Base-by-base conservation (phyloP, 2,888 invertebrate species). In the Tortrix viridana region DNA sequence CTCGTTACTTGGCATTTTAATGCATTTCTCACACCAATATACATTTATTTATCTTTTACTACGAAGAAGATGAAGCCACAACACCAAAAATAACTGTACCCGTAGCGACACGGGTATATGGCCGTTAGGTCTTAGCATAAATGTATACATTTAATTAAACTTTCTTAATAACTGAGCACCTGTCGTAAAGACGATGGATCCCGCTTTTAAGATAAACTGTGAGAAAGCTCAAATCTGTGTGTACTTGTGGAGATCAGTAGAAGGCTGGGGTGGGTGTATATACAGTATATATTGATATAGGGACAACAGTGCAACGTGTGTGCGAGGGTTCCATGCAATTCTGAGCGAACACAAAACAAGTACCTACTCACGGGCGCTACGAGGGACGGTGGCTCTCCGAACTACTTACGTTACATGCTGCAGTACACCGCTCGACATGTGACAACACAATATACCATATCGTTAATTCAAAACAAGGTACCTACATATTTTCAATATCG, bases 1-100 rank as follows among this genome's bases (percentile, higher is more conserved):
- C 91, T 92, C 91, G 91, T 92, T 90, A 89, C 82, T 83, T 82
- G 79, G 84, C 82, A 72, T 73, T 70, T 74, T 69, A 69, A 64
- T 65, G 60, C 72, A 71, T 73, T 46, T 48, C 56, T 58, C 41
- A 58, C 53, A 63, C 41, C 43, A 53, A 20, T 55, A 38, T 46
- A 47, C 14, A 41, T 48, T 9, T 23, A 16, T 46, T 53, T 47
- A 7, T 26, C 20, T 43, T 44, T 52, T 12, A 26, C 9, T 26
- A 20, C 22, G 22, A 23, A 46, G 23, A 53, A 19, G 41, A 54
- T 22, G 16, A 62, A 57, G 61, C 55, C 4, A 61, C 49, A 49
- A 50, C 18, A 49, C 16, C 38, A 32, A 32, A 2, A 32, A 12
- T 32, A 12, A 12, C 32, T 32, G 32, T 32, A 12, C 32, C 3